Evolutionary conservation across 23 tunicate species (phyloP).

Genomic region (Styela clava): DNA sequence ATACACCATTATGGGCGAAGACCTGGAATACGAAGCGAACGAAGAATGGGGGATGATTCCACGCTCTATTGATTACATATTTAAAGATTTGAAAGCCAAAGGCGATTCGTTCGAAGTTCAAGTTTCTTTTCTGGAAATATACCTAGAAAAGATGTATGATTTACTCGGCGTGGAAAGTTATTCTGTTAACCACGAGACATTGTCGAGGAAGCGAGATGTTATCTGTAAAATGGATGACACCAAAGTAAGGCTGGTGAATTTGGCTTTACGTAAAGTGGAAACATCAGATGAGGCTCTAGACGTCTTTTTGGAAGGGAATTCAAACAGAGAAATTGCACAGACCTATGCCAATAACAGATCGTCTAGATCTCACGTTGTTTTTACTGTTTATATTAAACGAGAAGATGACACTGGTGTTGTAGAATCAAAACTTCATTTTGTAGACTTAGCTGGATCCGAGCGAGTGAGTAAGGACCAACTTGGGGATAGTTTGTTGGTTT

Average conservation of each 20-base stretch:
- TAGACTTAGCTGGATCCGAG: constrained; percentile 85
- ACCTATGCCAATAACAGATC: constrained; percentile 89
- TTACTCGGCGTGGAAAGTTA: constrained; percentile 37
- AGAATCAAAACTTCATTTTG: constrained; percentile 71
- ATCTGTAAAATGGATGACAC: constrained; percentile 23
- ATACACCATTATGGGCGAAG: constrained; percentile 61
- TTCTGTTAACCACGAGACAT: background rate
- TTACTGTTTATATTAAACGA: constrained; percentile 56
- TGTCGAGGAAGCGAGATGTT: background rate
- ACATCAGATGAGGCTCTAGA: constrained; percentile 58
- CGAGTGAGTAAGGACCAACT: constrained; percentile 60
- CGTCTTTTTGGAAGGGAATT: constrained; percentile 59
- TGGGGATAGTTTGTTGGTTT: constrained; percentile 19
- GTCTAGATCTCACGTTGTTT: constrained; percentile 89
- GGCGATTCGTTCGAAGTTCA: constrained; percentile 29
- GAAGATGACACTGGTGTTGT: constrained; percentile 36
- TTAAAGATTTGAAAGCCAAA: constrained; percentile 20
- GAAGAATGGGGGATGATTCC: constrained; percentile 52
- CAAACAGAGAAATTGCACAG: constrained; percentile 89
- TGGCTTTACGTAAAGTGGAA: constrained; percentile 40
- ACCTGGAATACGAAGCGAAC: background rate
- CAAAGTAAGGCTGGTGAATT: constrained; percentile 37
- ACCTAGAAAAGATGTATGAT: constrained; percentile 71
- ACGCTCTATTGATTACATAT: constrained; percentile 44
- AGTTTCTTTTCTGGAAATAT: constrained; percentile 74